phyloP scores from a whole-genome alignment of 1,140 invertebrate genomes.

The Galleria mellonella region DNA sequence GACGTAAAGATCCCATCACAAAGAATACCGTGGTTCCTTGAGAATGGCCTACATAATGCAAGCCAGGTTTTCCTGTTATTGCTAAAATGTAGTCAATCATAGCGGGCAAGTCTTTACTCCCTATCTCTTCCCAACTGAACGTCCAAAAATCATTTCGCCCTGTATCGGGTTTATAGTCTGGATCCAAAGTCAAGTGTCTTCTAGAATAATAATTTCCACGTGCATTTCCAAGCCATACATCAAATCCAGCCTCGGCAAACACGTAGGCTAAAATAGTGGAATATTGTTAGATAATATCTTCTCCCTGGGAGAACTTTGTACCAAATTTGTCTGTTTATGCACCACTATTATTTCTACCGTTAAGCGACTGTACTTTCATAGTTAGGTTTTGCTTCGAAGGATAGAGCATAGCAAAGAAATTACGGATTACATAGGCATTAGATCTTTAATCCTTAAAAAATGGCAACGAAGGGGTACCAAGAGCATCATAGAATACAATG shows the following conservation, averaged over 20 bases:
- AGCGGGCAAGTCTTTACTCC: background rate
- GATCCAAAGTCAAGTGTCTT: background rate
- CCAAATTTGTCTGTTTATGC: too few relatives aligned
- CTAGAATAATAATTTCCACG: slow-evolving; percentile 1
- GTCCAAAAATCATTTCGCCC: background rate
- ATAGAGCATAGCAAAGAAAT: too few relatives aligned
- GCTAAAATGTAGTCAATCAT: background rate
- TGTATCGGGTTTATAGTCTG: background rate
- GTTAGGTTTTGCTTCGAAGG: too few relatives aligned
- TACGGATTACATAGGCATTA: too few relatives aligned
- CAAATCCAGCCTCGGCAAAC: background rate
- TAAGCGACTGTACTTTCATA: too few relatives aligned
- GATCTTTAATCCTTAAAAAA: too few relatives aligned
- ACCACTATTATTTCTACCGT: too few relatives aligned
- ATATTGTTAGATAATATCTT: background rate
- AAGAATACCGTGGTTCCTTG: background rate
- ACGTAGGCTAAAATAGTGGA: background rate
- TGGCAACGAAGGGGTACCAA: too few relatives aligned
- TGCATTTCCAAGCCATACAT: slow-evolving; percentile 2
- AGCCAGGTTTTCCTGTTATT: background rate
- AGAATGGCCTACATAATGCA: background rate
- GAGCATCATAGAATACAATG: too few relatives aligned
- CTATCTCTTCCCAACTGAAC: background rate
- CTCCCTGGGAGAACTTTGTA: too few relatives aligned
- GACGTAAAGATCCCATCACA: background rate